Evolutionary conservation across 2,797 vertebrate species (phyloP), one percentile per base, ranked within the genome.

Genomic region (Apogon hyalosoma): DNA sequence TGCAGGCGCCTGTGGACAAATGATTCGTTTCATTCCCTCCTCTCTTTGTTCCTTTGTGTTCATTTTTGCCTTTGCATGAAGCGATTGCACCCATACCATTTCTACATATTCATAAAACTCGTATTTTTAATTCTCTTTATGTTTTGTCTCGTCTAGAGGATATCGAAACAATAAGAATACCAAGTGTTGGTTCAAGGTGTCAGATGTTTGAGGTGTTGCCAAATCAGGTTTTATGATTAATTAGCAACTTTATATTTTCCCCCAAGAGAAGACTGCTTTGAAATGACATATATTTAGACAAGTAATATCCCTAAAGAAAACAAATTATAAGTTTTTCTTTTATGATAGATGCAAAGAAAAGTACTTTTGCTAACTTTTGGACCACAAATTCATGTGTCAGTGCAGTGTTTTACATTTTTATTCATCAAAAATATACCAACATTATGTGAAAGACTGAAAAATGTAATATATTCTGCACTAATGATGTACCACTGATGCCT

Each of bases 1-100:
- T 63, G 59, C 68, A 65, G 74, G 55, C 33, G 83, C 81, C 89
- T 87, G 80, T 87, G 76, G 88, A 88, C 84, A 87, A 79, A 83
- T 73, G 67, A 85, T 88, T 85, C 2, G 45, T 67, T 87, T 82
- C 56, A 52, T 79, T 79, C 64, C 56, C 40, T 60, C 11, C 45
- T 18, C 46, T 62, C 82, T 88, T 85, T 88, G 76, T 88, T 85
- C 75, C 55, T 79, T 71, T 59, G 51, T 80, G 54, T 76, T 87
- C 39, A 60, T 75, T 86, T 83, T 73, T 2, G 12, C 39, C 53
- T 66, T 83, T 66, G 47, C 72, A 36, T 51, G 43, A 66, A 60
- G 43, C 57, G 42, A 67, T 74, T 79, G 70, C 42, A 66, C 52
- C 47, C 12, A 60, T 61, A 53, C 19, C 28, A 6, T 63, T 76